Evolutionary conservation across 2,888 invertebrate species (phyloP), one percentile per base, ranked within the genome.

Genomic region (Agrilus biguttatus): DNA sequence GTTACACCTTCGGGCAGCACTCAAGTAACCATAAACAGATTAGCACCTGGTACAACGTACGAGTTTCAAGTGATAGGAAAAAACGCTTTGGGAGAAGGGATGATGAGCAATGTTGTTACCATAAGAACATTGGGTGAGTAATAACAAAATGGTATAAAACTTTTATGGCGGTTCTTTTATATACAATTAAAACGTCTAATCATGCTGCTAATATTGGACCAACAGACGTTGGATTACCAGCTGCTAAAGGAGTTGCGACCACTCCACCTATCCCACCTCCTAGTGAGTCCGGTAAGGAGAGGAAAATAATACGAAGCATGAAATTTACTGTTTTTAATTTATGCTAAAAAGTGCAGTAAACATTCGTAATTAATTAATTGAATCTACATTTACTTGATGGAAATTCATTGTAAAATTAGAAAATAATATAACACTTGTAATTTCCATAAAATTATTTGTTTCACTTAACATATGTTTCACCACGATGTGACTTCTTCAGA

Each of bases 21-120:
- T 12, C 72, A 78, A 66, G 84, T 89, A 50, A 91, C 92, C 54
- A 87, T 96, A 65, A 90, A 89, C 66, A 82, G 86, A 49, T 74
- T 96, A 48, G 80, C 83, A 53, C 90, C 93, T 8, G 87, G 87
- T 51, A 91, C 90, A 35, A 81, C 83, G 44, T 95, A 96, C 69
- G 93, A 96, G 69, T 95, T 96, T 68, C 90, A 92, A 73, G 90
- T 96, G 45, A 82, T 93, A 56, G 91, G 95, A 45, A 87, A 91
- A 63, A 96, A 96, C 66, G 82, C 87, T 12, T 78, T 92, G 44
- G 95, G 96, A 49, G 90, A 93, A 61, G 95, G 95, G 49, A 87
- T 92, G 83, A 87, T 88, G 78, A 93, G 93, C 71, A 87, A 91
- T 69, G 80, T 87, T 47, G 85, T 93, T 61, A 86, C 84, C 45